Evolutionary conservation across 2,113 vertebrate genomes (phyloP), one percentile per base, ranked within the genome.

Genomic region (Bufo bufo): DNA sequence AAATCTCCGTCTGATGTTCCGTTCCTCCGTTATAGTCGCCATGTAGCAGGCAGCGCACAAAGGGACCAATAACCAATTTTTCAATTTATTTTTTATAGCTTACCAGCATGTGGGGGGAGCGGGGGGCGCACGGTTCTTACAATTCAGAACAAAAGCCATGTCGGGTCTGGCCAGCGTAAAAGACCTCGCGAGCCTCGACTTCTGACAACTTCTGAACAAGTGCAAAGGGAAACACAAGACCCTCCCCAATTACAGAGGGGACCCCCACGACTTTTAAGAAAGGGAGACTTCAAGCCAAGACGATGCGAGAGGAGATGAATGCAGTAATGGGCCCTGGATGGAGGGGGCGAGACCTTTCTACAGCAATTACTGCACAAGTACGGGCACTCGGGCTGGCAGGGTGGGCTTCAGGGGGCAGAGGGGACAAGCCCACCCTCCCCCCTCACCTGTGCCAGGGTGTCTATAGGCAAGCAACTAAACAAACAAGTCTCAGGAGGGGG

Each of bases 241-340:
- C 2, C 75, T 33, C 71, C 71, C 85, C 75, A 86, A 86, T 86
- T 86, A 86, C 52, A 66, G 71, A 14, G 19, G 58, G 43, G 85
- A 86, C 58, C 45, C 85, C 58, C 61, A 20, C 56, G 71, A 33
- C 74, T 85, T 61, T 77, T 11, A 75, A 56, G 19, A 75, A 85
- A 78, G 85, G 85, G 56, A 85, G 47, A 33, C 69, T 75, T 56
- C 83, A 72, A 85, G 20, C 66, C 83, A 85, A 58, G 83, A 23
- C 33, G 3, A 75, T 54, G 10, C 43, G 10, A 47, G 45, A 52
- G 65, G 47, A n/a, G 63, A 33, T 79, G 58, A 86, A 79, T 66
- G 23, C 75, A 43, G 69, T 63, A 86, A 86, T 59, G 63, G 52
- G 23, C 43, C 69, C 56, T 19, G 84, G 58, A 14, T 20, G 0